Conservation (phyloP, 30 jellyfish, hydroid and myxozoan species). For the Chrysaora quinquecirrha region DNA sequence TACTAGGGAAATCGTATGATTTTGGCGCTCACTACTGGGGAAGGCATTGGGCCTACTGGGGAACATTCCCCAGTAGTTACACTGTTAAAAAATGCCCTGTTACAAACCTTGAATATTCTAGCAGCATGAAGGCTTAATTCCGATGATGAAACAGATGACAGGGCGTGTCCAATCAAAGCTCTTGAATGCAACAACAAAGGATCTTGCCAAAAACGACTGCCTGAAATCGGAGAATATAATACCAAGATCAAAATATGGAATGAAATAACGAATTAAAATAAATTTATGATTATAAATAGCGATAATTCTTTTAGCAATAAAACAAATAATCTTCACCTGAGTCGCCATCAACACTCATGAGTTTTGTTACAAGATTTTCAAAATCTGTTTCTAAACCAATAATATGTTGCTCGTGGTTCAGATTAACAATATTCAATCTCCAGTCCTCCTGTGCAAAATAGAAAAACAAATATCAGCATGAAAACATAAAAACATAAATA, state of each 20-base stretch:
- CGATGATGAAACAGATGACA: constrained; percentile 68
- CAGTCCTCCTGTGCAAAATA: constrained; percentile 75
- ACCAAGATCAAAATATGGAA: too few species aligned
- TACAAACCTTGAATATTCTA: constrained; percentile 87
- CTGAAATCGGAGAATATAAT: too few species aligned
- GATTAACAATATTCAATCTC: constrained; percentile 61
- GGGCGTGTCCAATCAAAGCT: constrained; percentile 38
- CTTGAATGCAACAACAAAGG: constrained; percentile 77
- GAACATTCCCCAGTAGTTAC: too few species aligned
- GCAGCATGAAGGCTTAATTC: constrained; percentile 76
- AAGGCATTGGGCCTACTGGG: too few species aligned
- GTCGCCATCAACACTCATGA: constrained; percentile 97
- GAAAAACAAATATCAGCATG: not conserved
- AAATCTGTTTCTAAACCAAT: constrained; percentile 72
- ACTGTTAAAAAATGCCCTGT: too few species aligned
- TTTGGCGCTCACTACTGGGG: too few species aligned
- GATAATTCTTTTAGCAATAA: too few species aligned
- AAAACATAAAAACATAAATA: too few species aligned
- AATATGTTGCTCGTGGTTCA: constrained; percentile 56
- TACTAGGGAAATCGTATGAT: too few species aligned
- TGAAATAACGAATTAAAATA: too few species aligned
- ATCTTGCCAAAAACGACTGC: constrained; percentile 87
- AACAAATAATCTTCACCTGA: too few species aligned
- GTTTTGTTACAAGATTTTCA: constrained; percentile 78
- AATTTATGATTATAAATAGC: too few species aligned